Evolutionary conservation across 2,113 vertebrate species (phyloP).

Genomic region (Riparia riparia): DNA sequence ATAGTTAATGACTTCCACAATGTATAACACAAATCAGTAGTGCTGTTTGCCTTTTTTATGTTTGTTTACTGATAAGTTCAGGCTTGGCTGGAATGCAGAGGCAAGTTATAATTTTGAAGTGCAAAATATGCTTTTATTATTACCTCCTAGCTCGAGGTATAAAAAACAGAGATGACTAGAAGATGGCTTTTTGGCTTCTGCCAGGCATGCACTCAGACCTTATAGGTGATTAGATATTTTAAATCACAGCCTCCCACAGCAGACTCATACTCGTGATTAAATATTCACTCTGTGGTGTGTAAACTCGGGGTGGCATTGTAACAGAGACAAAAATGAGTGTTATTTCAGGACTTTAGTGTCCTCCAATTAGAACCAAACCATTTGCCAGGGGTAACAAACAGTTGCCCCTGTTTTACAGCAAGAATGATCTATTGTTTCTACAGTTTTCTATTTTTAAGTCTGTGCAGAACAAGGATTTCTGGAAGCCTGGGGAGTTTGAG

Average conservation of each 20-base stretch:
- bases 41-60: conserved; percentile 65
- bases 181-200: conserved; percentile 44
- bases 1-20: conserved; percentile 74
- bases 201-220: background rate
- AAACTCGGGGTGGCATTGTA: conserved; percentile 26
- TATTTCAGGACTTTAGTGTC: conserved; percentile 9
- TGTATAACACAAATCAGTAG: conserved; percentile 70
- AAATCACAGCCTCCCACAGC: conserved; percentile 43
- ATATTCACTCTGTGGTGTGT: background rate
- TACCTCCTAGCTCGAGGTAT: conserved; percentile 60
- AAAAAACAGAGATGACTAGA: conserved; percentile 56
- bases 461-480: background rate
- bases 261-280: background rate
- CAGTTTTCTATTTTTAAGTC: background rate
- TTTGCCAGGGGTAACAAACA: background rate
- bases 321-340: conserved; percentile 1
- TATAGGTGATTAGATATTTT: conserved; percentile 34
- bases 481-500: background rate
- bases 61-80: conserved; percentile 68
- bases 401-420: background rate
- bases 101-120: conserved; percentile 61
- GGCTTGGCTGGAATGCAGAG: conserved; percentile 16
- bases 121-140: conserved; percentile 76
- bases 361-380: conserved; percentile 22
- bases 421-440: background rate